A percentile compares a stretch with the other conserved stretches of the same genome.
Evolutionary conservation across 1,140 invertebrate species (phyloP).

Genomic region (Drosophila lini): DNA sequence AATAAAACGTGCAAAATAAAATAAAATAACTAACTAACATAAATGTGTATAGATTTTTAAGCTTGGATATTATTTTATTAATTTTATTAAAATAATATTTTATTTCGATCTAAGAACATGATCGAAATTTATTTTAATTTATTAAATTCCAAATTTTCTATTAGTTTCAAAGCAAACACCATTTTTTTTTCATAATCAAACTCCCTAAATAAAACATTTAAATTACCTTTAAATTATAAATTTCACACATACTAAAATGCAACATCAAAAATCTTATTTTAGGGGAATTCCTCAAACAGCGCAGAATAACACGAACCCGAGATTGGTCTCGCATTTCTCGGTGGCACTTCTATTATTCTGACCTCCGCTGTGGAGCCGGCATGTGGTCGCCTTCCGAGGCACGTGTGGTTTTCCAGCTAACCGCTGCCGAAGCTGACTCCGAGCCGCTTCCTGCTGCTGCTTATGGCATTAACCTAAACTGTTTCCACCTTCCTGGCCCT

Average conservation of each 20-base stretch:
- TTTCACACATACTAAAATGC: conserved; percentile 5
- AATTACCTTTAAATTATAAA: conserved; percentile 2
- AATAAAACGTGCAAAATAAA: no score
- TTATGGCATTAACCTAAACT: conserved; percentile 78
- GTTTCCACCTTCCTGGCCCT: conserved; percentile 67
- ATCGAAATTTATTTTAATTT: no score
- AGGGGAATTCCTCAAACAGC: background rate
- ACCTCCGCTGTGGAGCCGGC: conserved; percentile 54
- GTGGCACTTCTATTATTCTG: conserved; percentile 48
- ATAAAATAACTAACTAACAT: no score
- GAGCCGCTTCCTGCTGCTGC: conserved; percentile 59
- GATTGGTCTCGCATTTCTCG: conserved; percentile 29
- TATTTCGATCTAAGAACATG: no score
- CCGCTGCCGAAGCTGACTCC: conserved; percentile 41
- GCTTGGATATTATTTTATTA: no score
- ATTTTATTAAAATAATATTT: no score
- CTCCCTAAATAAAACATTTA: background rate
- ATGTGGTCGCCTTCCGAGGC: conserved; percentile 76
- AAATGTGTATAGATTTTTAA: no score
- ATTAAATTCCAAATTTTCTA: no score
- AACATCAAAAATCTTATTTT: conserved; percentile 1
- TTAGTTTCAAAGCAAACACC: background rate
- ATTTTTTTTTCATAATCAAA: background rate
- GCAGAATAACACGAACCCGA: background rate
- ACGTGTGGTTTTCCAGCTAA: conserved; percentile 84